Base-by-base conservation (phyloP, 2,888 invertebrate species). In the Lutraria lutraria region DNA sequence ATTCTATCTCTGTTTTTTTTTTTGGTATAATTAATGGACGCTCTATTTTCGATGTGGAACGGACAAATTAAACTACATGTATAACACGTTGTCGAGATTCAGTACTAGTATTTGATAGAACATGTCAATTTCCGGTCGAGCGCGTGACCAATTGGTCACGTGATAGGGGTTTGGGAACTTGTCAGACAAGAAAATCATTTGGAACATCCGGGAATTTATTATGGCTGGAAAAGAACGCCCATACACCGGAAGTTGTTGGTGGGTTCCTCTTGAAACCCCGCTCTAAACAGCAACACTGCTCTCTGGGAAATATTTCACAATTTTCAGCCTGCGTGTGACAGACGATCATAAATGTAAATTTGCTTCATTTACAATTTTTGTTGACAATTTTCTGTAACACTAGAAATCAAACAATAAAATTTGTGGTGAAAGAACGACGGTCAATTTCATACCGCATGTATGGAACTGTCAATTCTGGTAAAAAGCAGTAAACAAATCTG, bases 131-230 rank as follows among this genome's bases (percentile, higher is more conserved):
- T 92, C 92, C 92, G 92, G 89, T 88, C 60, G 34, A 89, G 85
- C 89, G 91, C 91, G 91, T 91, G 90, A 88, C 88, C 63, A 63
- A 60, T 19, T 53, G 88, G 83, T 90, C 92, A 90, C 89, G 90
- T 86, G 88, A 88, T 92, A 82, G 29, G 87, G 85, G 72, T 86
- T 76, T 87, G 84, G 88, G 87, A 86, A 89, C 83, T 87, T 88
- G 92, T 91, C 87, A 88, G 88, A 90, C 90, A 89, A 88, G 91
- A 93, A 92, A 92, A 91, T 92, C 92, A 92, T 89, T 89, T 89
- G 88, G 88, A 90, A 90, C 93, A 91, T 94, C 94, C 94, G 92
- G 94, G 83, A 83, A 92, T 92, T 89, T 91, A 93, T 93, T 90
- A 91, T 87, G 90, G 88, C 90, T 91, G 90, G 93, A 92, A 93